These are phyloP conservation scores for Hyperopisus bebe DNA, from an alignment of 2,113 vertebrate species.

Conservation along the genomic window DNA sequence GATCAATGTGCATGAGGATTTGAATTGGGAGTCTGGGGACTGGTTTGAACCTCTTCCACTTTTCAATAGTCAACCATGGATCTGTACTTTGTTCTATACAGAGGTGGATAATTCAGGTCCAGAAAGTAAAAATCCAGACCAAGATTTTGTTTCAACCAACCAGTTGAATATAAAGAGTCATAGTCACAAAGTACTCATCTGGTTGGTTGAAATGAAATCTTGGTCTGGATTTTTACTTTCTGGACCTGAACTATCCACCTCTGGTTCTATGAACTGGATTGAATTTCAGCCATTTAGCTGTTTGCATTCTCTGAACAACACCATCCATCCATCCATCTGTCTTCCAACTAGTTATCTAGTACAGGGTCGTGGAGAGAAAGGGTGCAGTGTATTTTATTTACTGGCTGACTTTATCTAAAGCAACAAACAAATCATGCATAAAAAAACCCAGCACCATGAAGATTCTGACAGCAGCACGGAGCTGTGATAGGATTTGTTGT, in stretches of 20 bases:
- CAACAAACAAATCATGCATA: background rate
- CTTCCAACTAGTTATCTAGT: background rate
- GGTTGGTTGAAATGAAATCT: background rate
- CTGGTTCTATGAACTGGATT: background rate
- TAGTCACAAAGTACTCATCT: background rate
- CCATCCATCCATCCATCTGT: background rate
- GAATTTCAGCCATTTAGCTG: background rate
- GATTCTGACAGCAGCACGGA: background rate
- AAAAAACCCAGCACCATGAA: background rate
- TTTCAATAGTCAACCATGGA: background rate
- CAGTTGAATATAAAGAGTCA: background rate
- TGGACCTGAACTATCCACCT: background rate
- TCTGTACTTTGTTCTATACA: background rate
- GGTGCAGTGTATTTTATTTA: background rate
- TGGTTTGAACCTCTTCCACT: background rate
- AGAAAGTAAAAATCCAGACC: background rate
- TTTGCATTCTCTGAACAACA: background rate
- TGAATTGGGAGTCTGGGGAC: background rate
- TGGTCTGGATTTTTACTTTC: background rate
- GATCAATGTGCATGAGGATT: slow-evolving; percentile 5
- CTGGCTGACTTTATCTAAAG: background rate
- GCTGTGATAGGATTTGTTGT: background rate
- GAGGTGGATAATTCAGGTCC: background rate
- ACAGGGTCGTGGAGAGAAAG: background rate
- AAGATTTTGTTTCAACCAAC: background rate